These are phyloP conservation scores for Microchirus variegatus DNA, from an alignment of 2,797 vertebrate species.

Conservation along the genomic window DNA sequence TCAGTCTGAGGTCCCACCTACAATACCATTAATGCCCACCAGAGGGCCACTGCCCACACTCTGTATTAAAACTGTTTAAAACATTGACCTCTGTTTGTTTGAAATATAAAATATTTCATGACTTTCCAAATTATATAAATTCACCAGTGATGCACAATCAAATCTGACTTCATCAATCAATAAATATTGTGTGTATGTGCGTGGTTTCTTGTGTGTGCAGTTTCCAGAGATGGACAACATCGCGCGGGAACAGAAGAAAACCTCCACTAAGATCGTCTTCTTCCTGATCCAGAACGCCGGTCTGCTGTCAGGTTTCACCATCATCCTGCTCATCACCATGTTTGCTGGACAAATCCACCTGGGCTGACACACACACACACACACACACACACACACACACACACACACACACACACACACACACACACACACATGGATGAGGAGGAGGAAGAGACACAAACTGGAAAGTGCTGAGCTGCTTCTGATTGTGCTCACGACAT, in stretches of 20 bases:
- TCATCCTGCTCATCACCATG: slow-evolving; percentile 84
- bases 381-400: background rate
- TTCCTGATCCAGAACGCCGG: slow-evolving; percentile 84
- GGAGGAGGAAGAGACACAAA: background rate
- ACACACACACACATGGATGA: background rate
- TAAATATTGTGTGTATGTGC: too few species aligned
- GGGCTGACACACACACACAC: slow-evolving; percentile 50
- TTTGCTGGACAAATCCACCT: slow-evolving; percentile 79
- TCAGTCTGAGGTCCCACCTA: too few species aligned
- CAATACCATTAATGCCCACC: too few species aligned
- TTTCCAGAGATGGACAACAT: slow-evolving; percentile 85
- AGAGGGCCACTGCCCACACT: too few species aligned
- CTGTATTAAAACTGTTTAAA: too few species aligned
- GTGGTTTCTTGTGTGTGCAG: slow-evolving; percentile 50
- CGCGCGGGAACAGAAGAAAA: slow-evolving; percentile 54
- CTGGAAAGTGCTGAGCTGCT: slow-evolving; percentile 27
- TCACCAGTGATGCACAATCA: too few species aligned
- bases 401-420: slow-evolving; percentile 30
- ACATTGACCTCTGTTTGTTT: too few species aligned
- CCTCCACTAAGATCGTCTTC: slow-evolving; percentile 69
- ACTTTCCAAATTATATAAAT: too few species aligned
- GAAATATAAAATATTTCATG: too few species aligned
- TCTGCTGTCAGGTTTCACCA: slow-evolving; percentile 77
- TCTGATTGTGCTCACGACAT: slow-evolving; percentile 40
- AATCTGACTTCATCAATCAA: too few species aligned